phyloP scores from a whole-genome alignment of 2,888 invertebrate genomes.

The Drosophila tanythrix region DNA sequence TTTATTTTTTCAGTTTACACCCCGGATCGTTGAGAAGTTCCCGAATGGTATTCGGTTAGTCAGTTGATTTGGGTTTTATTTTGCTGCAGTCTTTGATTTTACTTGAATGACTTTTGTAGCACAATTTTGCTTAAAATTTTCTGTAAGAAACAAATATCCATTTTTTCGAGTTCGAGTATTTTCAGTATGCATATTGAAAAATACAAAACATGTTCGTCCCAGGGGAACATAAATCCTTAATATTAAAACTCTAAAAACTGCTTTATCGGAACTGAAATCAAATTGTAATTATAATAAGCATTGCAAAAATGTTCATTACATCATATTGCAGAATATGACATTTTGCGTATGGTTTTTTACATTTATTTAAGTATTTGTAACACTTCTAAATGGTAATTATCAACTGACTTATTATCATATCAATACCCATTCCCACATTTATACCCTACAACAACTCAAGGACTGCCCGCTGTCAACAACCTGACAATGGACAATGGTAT shows the following conservation, averaged over 20 bases:
- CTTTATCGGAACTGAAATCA: neutral
- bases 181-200: neutral
- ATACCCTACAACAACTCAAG: neutral
- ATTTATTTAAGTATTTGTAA: neutral
- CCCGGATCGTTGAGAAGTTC: slow-evolving; percentile 39
- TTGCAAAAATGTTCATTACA: neutral
- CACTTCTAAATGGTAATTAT: neutral
- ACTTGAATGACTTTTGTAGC: slow-evolving; percentile 28
- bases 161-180: neutral
- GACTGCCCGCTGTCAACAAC: slow-evolving; percentile 36
- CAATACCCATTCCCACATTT: neutral
- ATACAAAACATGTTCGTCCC: neutral
- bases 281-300: neutral
- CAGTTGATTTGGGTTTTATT: slow-evolving; percentile 18
- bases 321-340: neutral
- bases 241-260: neutral
- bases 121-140: slow-evolving; percentile 2
- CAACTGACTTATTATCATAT: neutral
- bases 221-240: neutral
- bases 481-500: slow-evolving; percentile 25
- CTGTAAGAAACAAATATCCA: neutral
- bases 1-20: slow-evolving; percentile 72
- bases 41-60: slow-evolving; percentile 37
- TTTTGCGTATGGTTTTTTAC: neutral
- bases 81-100: slow-evolving; percentile 28